Conservation (phyloP, 2,888 invertebrate genomes). For the Pyrgus malvae region DNA sequence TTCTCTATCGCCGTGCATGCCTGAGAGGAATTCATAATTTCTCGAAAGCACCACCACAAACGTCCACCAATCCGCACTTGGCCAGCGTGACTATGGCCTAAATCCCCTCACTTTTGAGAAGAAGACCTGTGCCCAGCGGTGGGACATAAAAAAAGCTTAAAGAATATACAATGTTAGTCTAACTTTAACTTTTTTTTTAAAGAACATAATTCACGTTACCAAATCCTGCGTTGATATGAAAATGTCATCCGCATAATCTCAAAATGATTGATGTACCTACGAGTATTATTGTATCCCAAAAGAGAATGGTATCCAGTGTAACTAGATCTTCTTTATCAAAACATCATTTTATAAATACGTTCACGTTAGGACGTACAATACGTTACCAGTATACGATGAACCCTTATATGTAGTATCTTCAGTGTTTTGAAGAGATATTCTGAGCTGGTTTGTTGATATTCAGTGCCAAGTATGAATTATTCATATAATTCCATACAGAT, state of each 20-base stretch:
- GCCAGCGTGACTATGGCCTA: too few relatives aligned
- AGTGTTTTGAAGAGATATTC: neutral
- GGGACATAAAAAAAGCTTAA: too few relatives aligned
- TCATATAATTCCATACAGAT: slow-evolving; percentile 57
- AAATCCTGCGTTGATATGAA: slow-evolving; percentile 36
- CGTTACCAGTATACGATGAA: neutral
- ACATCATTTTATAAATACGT: slow-evolving; percentile 9
- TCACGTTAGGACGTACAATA: slow-evolving; percentile 10
- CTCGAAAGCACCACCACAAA: too few relatives aligned
- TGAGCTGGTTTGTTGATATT: neutral
- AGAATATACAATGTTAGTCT: too few relatives aligned
- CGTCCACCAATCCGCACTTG: too few relatives aligned
- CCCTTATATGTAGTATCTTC: neutral
- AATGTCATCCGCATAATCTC: slow-evolving; percentile 37
- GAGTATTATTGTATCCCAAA: slow-evolving; percentile 34
- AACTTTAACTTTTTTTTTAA: too few relatives aligned
- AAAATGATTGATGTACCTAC: slow-evolving; percentile 37
- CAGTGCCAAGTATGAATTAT: slow-evolving; percentile 53
- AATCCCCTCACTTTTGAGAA: too few relatives aligned
- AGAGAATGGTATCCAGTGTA: slow-evolving; percentile 27
- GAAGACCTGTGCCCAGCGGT: too few relatives aligned
- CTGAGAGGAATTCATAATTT: too few relatives aligned
- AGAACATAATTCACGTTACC: too few relatives aligned
- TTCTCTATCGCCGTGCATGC: too few relatives aligned
- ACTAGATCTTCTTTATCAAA: slow-evolving; percentile 17